Evolutionary conservation across 2,113 vertebrate species (phyloP).

Genomic region (Amphiprion percula): DNA sequence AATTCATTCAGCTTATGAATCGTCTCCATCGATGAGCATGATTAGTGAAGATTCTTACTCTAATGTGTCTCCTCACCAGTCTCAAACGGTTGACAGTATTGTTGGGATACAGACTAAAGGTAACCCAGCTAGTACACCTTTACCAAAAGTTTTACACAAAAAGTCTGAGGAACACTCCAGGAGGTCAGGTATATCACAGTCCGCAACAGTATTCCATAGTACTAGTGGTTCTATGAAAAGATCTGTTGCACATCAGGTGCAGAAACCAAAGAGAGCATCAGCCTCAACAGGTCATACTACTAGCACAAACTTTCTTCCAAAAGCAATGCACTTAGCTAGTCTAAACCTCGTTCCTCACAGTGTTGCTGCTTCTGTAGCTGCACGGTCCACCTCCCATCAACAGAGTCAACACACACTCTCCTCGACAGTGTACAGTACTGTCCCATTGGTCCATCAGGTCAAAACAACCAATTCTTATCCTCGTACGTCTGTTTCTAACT

Average conservation of each 20-base stretch:
- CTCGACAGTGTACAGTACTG: constrained; percentile 86
- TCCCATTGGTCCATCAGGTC: constrained; percentile 95
- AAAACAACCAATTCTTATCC: constrained; percentile 86
- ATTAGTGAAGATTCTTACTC: constrained; percentile 84
- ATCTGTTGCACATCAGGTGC: constrained; percentile 64
- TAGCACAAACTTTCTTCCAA: constrained; percentile 89
- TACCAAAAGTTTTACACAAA: constrained; percentile 67
- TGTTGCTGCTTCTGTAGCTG: constrained; percentile 91
- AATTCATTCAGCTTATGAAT: constrained; percentile 87
- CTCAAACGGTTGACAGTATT: constrained; percentile 70
- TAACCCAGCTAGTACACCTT: constrained; percentile 40
- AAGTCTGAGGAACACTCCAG: constrained; percentile 68
- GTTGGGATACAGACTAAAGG: constrained; percentile 64
- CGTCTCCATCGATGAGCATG: constrained; percentile 86
- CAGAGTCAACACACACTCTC: constrained; percentile 83
- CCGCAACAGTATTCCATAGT: constrained; percentile 71
- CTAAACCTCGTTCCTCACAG: constrained; percentile 97
- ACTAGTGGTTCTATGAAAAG: constrained; percentile 70
- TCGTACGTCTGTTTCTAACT: constrained; percentile 58
- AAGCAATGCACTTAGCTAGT: constrained; percentile 96
- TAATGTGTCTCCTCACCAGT: constrained; percentile 67
- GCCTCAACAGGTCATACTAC: constrained; percentile 46
- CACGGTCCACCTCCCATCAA: constrained; percentile 84
- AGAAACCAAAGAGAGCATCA: constrained; percentile 77
- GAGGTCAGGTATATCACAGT: constrained; percentile 24